Base-by-base conservation (phyloP, 2,113 vertebrate species). In the Trochalopteron elliotii region DNA sequence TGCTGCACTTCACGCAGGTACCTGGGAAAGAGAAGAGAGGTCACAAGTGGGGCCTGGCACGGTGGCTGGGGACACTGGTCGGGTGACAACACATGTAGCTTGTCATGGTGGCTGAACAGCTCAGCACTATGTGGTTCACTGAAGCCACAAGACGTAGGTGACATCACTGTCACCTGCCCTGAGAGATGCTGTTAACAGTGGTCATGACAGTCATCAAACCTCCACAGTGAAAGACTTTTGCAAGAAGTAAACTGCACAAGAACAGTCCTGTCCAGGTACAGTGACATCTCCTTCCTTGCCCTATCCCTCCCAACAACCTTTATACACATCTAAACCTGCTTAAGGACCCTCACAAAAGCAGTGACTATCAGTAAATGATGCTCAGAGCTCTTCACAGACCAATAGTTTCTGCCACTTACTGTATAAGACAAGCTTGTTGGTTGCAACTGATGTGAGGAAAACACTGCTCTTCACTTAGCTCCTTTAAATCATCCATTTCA, bases 1-100 rank as follows among this genome's bases (percentile, higher is more conserved):
- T 99, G 97, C 90, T 99, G 97, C 99, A 99, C 90, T 99, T 99
- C 90, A 99, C 98, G 1, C 99, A 99, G 85, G 97, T 97, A 87
- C 99, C 99, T 99, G 95, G 23, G 97, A 97, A 61, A 87, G 35
- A 85, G 80, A 80, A 96, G 68, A 80, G 69, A 71, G 56, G 65
- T 97, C 63, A 88, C 61, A 75, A 78, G 33, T 1, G 5, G 67
- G 64, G 39, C 12, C 3, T 0, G 2, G 22, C 0, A 0, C 20
- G 15, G 23, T 4, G 5, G 35, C 55, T 47, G n/a, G 39, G 22
- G 39, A 67, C 67, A 40, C 28, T n/a, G 47, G 15, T 2, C 50
- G 35, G 31, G 67, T 45, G 63, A 28, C 22, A 52, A 40, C 27
- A 44, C 15, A 45, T 9, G 49, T 39, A 64, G 59, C 37, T 53